Evolutionary conservation across 1,140 invertebrate species (phyloP).

Genomic region (Araneus ventricosus): DNA sequence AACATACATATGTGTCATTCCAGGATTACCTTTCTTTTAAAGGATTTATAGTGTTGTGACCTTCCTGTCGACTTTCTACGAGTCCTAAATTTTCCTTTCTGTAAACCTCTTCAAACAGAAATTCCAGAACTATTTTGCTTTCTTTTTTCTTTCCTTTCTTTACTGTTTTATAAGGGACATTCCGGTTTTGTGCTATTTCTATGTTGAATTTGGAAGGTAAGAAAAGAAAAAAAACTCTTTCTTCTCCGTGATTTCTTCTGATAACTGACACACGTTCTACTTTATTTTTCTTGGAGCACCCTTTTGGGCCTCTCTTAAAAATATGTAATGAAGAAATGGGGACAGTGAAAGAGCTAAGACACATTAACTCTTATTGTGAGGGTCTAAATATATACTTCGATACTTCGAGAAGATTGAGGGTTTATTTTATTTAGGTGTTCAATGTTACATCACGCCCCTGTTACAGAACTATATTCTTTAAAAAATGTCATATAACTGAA

Average conservation of each 20-base stretch:
- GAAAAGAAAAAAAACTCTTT: neutral
- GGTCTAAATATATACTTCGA: conserved; percentile 21
- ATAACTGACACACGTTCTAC: conserved; percentile 36
- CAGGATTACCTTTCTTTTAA: no score
- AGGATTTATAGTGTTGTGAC: no score
- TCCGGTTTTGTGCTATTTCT: neutral
- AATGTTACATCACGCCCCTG: neutral
- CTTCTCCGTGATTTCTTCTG: neutral
- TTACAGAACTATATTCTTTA: no score
- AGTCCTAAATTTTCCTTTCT: no score
- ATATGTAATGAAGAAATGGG: conserved; percentile 53
- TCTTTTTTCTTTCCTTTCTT: neutral
- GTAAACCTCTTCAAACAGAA: neutral
- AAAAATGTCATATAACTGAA: no score
- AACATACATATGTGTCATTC: no score
- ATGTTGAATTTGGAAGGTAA: neutral
- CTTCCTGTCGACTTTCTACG: no score
- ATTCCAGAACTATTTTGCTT: neutral
- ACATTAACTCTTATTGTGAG: conserved; percentile 14
- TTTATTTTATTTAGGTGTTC: neutral
- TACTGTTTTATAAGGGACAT: neutral
- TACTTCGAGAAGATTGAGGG: neutral
- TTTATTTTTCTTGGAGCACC: conserved; percentile 17
- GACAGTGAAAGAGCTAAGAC: conserved; percentile 43
- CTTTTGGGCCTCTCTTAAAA: conserved; percentile 47